Evolutionary conservation across 2,797 vertebrate species (phyloP), one percentile per base, ranked within the genome.

Genomic region (Mormyrops attenuatus): DNA sequence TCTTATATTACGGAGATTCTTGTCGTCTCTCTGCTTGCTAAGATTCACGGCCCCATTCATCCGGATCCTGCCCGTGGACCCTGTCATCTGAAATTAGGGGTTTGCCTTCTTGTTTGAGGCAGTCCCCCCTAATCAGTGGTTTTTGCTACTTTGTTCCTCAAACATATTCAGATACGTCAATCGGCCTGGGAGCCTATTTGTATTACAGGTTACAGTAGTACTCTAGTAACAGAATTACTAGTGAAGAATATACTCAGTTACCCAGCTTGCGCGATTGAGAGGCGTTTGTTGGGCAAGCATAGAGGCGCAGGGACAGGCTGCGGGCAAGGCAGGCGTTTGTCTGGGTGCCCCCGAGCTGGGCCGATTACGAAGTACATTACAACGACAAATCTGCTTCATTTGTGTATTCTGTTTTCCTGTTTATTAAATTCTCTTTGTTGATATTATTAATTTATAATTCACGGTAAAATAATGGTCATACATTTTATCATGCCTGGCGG

Each of bases 211-310:
- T 66, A 50, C 52, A 66, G 69, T 52, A n/a, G 9, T 3, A 17
- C n/a, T 66, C n/a, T 66, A 66, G 60, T 26, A 66, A 22, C 22
- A 66, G 60, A 5, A 66, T 22, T 44, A 44, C 3, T 80, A 44
- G 73, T 41, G 66, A 34, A 9, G 22, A 84, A 17, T 20, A 34
- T 69, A 30, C 4, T 22, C 85, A 50, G 20, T 49, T 84, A 84
- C 53, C 34, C 85, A 22, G 60, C 84, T 50, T n/a, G 89, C 44
- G 60, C 82, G 88, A 57, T 26, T 44, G 2, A 92, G 90, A 91
- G 91, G 90, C 90, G 8, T 34, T 89, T 85, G 44, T 93, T 93
- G 82, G 44, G 93, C 88, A 94, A 57, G 20, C 20, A 57, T n/a
- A 57, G 55, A 57, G 55, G 20, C 20, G 55, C 7, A 7, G 20